Evolutionary conservation across 1,140 invertebrate species (phyloP).

Genomic region (Papilio aristodemus): DNA sequence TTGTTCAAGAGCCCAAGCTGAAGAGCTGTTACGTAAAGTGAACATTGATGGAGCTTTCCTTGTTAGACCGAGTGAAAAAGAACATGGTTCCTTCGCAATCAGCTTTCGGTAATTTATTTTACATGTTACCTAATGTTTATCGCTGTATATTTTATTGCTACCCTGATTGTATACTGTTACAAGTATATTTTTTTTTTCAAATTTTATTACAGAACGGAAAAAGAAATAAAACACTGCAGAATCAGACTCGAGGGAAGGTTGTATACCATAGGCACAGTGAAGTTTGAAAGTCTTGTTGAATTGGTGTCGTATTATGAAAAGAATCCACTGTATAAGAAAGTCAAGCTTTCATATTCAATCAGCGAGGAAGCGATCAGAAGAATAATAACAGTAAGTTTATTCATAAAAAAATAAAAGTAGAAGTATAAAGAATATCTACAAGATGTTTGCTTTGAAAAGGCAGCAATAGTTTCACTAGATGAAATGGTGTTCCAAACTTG

Average conservation of each 20-base stretch:
- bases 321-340: slow-evolving; percentile 93
- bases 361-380: slow-evolving; percentile 87
- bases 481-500: no score
- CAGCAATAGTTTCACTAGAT: no score
- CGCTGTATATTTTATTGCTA: neutral
- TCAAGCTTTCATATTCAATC: slow-evolving; percentile 93
- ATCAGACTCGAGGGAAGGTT: slow-evolving; percentile 94
- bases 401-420: neutral
- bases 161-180: neutral
- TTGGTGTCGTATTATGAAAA: slow-evolving; percentile 95
- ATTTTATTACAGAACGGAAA: slow-evolving; percentile 86
- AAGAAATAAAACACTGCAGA: slow-evolving; percentile 96
- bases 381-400: slow-evolving; percentile 84
- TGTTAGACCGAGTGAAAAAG: slow-evolving; percentile 93
- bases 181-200: neutral
- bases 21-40: slow-evolving; percentile 91
- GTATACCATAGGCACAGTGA: slow-evolving; percentile 93
- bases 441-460: no score
- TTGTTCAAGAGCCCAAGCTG: slow-evolving; percentile 89
- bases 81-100: slow-evolving; percentile 93
- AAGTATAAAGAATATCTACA: neutral
- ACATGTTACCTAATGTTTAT: neutral
- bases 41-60: slow-evolving; percentile 95
- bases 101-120: slow-evolving; percentile 89
- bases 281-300: slow-evolving; percentile 97